A percentile compares a stretch with the other conserved stretches of the same genome.
These are phyloP conservation scores for Rhagologus leucostigma DNA, from an alignment of 2,113 vertebrate genomes.

Conservation along the genomic window DNA sequence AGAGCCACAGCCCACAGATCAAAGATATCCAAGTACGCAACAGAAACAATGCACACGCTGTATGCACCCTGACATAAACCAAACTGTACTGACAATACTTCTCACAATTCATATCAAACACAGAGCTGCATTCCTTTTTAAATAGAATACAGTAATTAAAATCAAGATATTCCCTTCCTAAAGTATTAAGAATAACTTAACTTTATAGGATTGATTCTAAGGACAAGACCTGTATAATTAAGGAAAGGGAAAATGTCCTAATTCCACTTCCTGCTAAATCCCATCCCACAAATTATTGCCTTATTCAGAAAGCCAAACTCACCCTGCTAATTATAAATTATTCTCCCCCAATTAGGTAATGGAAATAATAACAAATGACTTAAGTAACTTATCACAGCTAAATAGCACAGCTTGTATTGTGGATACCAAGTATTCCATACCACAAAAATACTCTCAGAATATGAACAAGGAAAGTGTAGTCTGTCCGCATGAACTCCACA, in stretches of 20 bases:
- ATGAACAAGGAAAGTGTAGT: not conserved
- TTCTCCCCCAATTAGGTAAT: slow-evolving; percentile 37
- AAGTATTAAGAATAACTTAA: not conserved
- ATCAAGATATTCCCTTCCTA: not conserved
- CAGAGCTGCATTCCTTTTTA: not conserved
- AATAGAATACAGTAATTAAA: not conserved
- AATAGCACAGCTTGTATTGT: not conserved
- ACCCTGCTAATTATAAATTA: slow-evolving; percentile 27
- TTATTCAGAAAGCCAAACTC: slow-evolving; percentile 29
- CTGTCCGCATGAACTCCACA: not conserved
- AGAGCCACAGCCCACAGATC: slow-evolving; percentile 1
- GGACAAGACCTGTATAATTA: not conserved
- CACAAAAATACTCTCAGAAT: not conserved
- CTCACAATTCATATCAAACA: not conserved
- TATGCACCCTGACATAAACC: not conserved
- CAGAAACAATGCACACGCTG: not conserved
- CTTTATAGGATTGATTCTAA: not conserved
- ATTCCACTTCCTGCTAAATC: not conserved
- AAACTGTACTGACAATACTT: not conserved
- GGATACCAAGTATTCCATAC: slow-evolving; percentile 37
- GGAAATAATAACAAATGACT: slow-evolving; percentile 47
- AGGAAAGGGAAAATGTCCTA: not conserved
- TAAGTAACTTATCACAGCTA: slow-evolving; percentile 31
- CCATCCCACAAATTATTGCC: not conserved
- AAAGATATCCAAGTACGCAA: not conserved